These are phyloP conservation scores for Hypanus sabinus DNA, from an alignment of 2,113 vertebrate species.

Conservation along the genomic window DNA sequence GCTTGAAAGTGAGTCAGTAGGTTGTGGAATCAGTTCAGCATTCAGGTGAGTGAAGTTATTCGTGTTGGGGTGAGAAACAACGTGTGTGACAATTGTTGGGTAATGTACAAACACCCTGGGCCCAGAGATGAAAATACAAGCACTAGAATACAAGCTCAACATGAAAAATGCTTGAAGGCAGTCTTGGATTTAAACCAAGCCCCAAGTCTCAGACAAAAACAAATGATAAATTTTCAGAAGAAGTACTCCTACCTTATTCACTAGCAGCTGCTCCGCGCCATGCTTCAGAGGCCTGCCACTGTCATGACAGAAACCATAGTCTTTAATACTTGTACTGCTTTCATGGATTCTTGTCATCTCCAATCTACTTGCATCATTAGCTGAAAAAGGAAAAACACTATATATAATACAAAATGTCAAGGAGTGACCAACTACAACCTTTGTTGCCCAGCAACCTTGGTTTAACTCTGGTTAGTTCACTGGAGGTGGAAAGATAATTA, in stretches of 20 bases:
- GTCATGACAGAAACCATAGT: conserved; percentile 48
- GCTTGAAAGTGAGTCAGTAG: no score
- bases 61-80: neutral
- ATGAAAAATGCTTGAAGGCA: neutral
- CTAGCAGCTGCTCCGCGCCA: conserved; percentile 71
- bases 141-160: neutral
- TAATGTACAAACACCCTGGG: neutral
- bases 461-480: neutral
- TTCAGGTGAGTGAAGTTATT: no score
- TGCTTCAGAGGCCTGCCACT: conserved; percentile 63
- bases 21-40: no score
- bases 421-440: neutral
- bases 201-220: neutral
- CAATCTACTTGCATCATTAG: conserved; percentile 51
- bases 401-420: neutral
- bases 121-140: neutral
- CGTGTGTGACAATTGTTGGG: neutral
- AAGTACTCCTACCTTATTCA: conserved; percentile 65
- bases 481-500: neutral
- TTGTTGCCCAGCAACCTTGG: neutral
- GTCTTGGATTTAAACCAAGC: neutral
- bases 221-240: neutral
- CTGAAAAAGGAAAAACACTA: conserved; percentile 45
- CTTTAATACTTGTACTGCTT: conserved; percentile 51
- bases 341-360: conserved; percentile 58